Evolutionary conservation across 2,888 invertebrate genomes (phyloP).

Genomic region (Diarsia dahlii): DNA sequence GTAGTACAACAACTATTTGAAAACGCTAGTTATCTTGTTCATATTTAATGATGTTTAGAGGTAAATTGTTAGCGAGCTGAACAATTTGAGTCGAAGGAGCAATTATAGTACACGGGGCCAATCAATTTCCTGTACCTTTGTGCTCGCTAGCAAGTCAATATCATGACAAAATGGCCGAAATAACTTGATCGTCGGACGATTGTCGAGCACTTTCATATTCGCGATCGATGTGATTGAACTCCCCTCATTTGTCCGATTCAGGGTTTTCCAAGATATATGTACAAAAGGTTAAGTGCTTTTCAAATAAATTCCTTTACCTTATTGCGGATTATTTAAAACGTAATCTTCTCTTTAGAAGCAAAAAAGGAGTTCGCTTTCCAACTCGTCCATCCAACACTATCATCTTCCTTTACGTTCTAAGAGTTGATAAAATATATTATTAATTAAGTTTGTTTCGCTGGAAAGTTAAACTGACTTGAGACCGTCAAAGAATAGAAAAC

Average conservation of each 20-base stretch:
- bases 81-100: not conserved
- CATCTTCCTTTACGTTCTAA: constrained; percentile 16
- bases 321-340: constrained; percentile 25
- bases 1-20: not conserved
- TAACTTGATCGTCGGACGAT: constrained; percentile 16
- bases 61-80: not conserved
- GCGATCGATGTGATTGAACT: constrained; percentile 11
- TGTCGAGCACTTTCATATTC: constrained; percentile 25
- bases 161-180: not conserved
- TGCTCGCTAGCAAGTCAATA: constrained; percentile 1
- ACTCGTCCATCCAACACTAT: constrained; percentile 9
- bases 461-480: constrained; percentile 32
- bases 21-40: not conserved
- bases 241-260: constrained; percentile 14
- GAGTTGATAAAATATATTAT: constrained; percentile 27
- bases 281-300: constrained; percentile 1
- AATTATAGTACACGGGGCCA: not conserved
- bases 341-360: constrained; percentile 9
- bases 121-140: not conserved
- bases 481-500: constrained; percentile 28
- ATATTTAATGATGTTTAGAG: not conserved
- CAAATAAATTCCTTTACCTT: constrained; percentile 20
- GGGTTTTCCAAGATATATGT: constrained; percentile 1
- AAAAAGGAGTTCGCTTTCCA: not conserved
- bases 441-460: constrained; percentile 31